These are phyloP conservation scores for Coenonympha arcania DNA, from an alignment of 2,888 invertebrate species.

Conservation along the genomic window DNA sequence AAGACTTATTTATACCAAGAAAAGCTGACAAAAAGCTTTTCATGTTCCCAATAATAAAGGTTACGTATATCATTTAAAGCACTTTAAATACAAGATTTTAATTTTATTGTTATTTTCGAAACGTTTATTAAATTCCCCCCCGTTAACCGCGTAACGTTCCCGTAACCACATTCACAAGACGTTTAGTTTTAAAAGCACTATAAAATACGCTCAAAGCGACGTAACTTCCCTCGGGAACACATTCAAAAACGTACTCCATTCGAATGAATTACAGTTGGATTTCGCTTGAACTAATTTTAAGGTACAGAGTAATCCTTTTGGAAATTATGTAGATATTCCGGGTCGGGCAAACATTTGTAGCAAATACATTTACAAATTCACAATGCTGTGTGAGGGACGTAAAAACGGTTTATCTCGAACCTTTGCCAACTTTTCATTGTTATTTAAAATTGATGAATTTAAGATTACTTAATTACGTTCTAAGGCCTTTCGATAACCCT, in stretches of 20 bases:
- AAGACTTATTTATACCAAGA: no score
- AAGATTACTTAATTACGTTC: conserved; percentile 17
- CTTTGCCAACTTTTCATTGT: conserved; percentile 8
- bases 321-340: conserved; percentile 30
- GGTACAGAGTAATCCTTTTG: conserved; percentile 17
- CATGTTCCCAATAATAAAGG: no score
- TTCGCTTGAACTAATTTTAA: conserved; percentile 1
- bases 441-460: conserved; percentile 14
- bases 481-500: neutral
- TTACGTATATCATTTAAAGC: no score
- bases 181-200: conserved; percentile 25
- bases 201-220: conserved; percentile 23
- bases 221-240: neutral
- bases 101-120: neutral
- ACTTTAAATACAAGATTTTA: neutral
- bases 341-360: conserved; percentile 27
- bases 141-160: conserved; percentile 11
- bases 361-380: conserved; percentile 28
- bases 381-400: conserved; percentile 28
- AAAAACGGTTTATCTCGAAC: conserved; percentile 23
- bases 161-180: conserved; percentile 25
- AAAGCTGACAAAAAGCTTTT: no score
- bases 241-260: conserved; percentile 1
- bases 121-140: conserved; percentile 18
- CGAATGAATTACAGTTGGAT: conserved; percentile 5